A percentile compares a stretch with the other conserved stretches of the same genome.
These are phyloP conservation scores for Hemibagrus guttatus DNA, from an alignment of 2,797 vertebrate genomes.

Conservation along the genomic window DNA sequence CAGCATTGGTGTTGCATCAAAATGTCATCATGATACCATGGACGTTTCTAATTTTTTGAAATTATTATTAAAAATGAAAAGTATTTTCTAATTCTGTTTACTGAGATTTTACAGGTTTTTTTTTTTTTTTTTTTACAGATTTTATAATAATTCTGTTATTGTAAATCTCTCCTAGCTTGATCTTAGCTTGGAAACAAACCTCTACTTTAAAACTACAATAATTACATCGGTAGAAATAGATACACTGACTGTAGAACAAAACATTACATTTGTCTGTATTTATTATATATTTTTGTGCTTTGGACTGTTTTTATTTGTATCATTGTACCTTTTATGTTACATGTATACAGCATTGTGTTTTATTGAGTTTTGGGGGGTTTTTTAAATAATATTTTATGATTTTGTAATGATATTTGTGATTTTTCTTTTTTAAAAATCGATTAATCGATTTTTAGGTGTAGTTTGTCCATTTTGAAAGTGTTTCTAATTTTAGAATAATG, in stretches of 20 bases:
- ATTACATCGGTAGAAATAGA: not conserved
- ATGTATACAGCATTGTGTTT: not conserved
- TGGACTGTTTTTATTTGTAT: conserved; percentile 11
- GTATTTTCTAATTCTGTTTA: not conserved
- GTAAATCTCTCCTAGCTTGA: not conserved
- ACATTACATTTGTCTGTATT: not conserved
- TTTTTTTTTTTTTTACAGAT: no score
- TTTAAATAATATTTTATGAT: not conserved
- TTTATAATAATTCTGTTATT: not conserved
- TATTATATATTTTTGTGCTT: not conserved
- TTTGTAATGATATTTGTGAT: not conserved
- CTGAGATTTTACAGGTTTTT: not conserved
- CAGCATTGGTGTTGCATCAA: not conserved
- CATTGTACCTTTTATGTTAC: not conserved
- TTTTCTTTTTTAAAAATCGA: not conserved
- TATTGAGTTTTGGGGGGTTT: not conserved
- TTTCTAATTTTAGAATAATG: not conserved
- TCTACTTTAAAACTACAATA: not conserved
- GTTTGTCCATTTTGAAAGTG: not conserved
- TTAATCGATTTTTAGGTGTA: not conserved
- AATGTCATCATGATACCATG: not conserved
- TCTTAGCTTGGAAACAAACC: conserved; percentile 4
- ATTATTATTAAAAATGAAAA: not conserved
- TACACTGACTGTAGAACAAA: not conserved
- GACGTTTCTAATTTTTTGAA: not conserved